Percentiles rank a stretch among this genome's conserved stretches.
Evolutionary conservation across 2,113 vertebrate genomes (phyloP).

Genomic region (Plestiodon gilberti): DNA sequence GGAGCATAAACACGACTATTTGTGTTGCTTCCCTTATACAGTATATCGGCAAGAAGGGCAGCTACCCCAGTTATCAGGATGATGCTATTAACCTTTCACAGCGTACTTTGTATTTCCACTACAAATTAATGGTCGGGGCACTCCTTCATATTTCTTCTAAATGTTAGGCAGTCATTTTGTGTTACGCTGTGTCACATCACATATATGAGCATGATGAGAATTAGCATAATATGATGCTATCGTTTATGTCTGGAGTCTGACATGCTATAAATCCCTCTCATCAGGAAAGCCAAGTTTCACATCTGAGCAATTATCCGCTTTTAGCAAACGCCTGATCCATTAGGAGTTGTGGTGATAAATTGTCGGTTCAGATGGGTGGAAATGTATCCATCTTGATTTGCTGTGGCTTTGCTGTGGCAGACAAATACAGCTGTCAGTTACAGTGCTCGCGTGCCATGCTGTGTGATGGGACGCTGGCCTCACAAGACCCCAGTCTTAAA

Average conservation of each 20-base stretch:
- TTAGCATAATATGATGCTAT: constrained; percentile 19
- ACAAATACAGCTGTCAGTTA: not conserved
- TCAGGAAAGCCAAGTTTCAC: constrained; percentile 40
- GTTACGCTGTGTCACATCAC: not conserved
- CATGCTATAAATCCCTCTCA: constrained; percentile 21
- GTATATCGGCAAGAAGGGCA: not conserved
- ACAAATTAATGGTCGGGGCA: not conserved
- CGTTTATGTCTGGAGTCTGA: constrained; percentile 17
- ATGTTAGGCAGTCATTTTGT: not conserved
- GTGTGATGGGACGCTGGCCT: not conserved
- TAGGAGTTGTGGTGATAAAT: constrained; percentile 30
- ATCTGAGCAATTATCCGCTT: constrained; percentile 38
- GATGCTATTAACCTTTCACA: constrained; percentile 7
- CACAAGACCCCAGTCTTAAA: not conserved
- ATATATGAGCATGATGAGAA: constrained; percentile 9
- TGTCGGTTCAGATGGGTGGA: constrained; percentile 27
- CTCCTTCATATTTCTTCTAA: not conserved
- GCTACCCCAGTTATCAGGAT: not conserved
- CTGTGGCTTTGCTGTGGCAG: not conserved
- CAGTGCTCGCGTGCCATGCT: not conserved
- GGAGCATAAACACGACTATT: not conserved
- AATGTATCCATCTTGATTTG: constrained; percentile 39
- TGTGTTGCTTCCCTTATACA: not conserved
- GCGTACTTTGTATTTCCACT: not conserved
- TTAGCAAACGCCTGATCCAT: constrained; percentile 45